These are phyloP conservation scores for Polyploca ridens DNA, from an alignment of 2,888 invertebrate genomes.

Conservation along the genomic window DNA sequence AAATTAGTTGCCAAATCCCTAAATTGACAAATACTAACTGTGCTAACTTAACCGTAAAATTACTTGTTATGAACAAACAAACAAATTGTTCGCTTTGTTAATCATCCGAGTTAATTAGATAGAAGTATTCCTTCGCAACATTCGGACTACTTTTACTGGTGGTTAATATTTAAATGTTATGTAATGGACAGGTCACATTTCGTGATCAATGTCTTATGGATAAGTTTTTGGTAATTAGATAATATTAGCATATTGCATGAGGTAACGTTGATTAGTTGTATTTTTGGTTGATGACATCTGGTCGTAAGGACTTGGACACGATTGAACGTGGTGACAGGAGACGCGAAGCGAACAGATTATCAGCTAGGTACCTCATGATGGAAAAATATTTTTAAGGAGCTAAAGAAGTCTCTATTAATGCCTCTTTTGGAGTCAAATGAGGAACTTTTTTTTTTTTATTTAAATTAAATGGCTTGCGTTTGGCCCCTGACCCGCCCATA, in stretches of 20 bases:
- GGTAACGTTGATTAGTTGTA: slow-evolving; percentile 50
- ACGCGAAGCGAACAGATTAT: neutral
- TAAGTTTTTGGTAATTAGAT: slow-evolving; percentile 76
- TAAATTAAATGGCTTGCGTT: too few relatives aligned
- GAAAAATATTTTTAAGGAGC: neutral
- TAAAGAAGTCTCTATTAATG: neutral
- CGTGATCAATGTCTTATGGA: slow-evolving; percentile 78
- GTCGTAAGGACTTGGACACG: neutral
- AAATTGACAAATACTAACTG: neutral
- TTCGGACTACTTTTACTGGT: slow-evolving; percentile 61
- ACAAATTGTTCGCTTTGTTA: slow-evolving; percentile 12
- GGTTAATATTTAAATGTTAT: slow-evolving; percentile 56
- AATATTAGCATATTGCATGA: slow-evolving; percentile 73
- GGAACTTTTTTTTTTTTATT: too few relatives aligned
- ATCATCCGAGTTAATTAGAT: slow-evolving; percentile 32
- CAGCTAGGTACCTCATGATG: neutral
- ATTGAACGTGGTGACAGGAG: neutral
- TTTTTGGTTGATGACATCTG: slow-evolving; percentile 21
- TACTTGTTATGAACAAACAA: slow-evolving; percentile 10
- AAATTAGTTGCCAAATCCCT: neutral
- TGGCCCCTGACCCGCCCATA: too few relatives aligned
- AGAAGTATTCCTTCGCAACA: slow-evolving; percentile 48
- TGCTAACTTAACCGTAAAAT: slow-evolving; percentile 8
- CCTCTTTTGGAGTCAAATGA: too few relatives aligned
- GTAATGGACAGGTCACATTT: slow-evolving; percentile 65